Evolutionary conservation across 2,888 invertebrate genomes (phyloP), one percentile per base, ranked within the genome.

Genomic region (Drosophila quasianomalipes): DNA sequence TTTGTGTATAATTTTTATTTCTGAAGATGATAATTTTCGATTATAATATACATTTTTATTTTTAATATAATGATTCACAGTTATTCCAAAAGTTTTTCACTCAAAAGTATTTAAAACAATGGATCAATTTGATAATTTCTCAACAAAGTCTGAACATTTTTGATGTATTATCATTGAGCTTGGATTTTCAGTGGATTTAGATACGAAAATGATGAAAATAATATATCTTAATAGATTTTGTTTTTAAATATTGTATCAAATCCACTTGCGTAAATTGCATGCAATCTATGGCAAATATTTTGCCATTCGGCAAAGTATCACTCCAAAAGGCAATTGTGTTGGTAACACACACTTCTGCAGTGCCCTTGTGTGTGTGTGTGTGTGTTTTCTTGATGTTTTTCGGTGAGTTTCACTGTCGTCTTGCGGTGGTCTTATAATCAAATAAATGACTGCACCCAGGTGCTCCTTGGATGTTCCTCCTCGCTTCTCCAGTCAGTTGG

Each of bases 381-480:
- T 64, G 51, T 66, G 60, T 39, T 37, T 63, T 52, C 52, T 58
- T 47, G 22, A 65, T 73, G 47, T 74, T 73, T 58, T 63, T 63
- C 35, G 41, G 52, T 63, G 57, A 62, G 22, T 60, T 72, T 47
- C 75, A 67, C 73, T 78, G 84, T 79, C 78, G 73, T 74, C 66
- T 69, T 61, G 53, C 71, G 81, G 76, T 22, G 22, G 22, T 54
- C 79, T 77, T 82, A 84, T 87, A 89, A 83, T 84, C 86, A 86
- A 87, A 86, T 79, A 88, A 87, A 89, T 89, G 84, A 85, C 76
- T 86, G 82, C 74, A 71, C 80, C 63, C 87, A 86, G 89, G 80
- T 86, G 85, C 81, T 72, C 49, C 69, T 61, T 37, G 26, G 33
- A 39, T 52, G 44, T 55, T 14, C 4, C 28, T 19, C 9, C 51